Conservation (phyloP, 2,888 invertebrate genomes). For the Synanthedon tipuliformis region DNA sequence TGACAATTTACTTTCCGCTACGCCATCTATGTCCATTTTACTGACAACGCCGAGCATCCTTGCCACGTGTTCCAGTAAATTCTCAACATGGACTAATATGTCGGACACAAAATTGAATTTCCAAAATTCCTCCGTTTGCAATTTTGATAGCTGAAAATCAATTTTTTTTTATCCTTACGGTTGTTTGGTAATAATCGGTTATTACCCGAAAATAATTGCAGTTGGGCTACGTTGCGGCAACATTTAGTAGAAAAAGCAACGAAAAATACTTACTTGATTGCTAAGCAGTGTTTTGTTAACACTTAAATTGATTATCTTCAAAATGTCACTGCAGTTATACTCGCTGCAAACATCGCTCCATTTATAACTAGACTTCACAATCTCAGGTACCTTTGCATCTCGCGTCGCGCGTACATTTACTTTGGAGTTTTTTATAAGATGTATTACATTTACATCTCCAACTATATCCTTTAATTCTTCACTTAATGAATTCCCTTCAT, state of each 20-base stretch:
- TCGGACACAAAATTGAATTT: slow-evolving; percentile 54
- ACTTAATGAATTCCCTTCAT: slow-evolving; percentile 11
- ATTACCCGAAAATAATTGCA: too few relatives aligned
- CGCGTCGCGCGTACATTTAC: slow-evolving; percentile 38
- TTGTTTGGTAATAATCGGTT: too few relatives aligned
- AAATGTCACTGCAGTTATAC: slow-evolving; percentile 30
- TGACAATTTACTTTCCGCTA: slow-evolving; percentile 32
- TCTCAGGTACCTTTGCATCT: slow-evolving; percentile 5
- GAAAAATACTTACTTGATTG: slow-evolving; percentile 26
- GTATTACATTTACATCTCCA: slow-evolving; percentile 10
- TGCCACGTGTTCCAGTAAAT: slow-evolving; percentile 41
- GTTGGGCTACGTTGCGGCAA: too few relatives aligned
- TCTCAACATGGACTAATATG: slow-evolving; percentile 45
- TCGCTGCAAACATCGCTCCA: slow-evolving; percentile 28
- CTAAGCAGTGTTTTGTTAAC: slow-evolving; percentile 27
- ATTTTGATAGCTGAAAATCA: slow-evolving; percentile 31
- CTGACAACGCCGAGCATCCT: slow-evolving; percentile 56
- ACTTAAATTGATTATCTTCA: slow-evolving; percentile 15
- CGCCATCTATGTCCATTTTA: slow-evolving; percentile 39
- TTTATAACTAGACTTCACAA: slow-evolving; percentile 12
- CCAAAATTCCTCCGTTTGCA: slow-evolving; percentile 58
- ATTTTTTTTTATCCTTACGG: neutral
- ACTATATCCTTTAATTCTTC: slow-evolving; percentile 16
- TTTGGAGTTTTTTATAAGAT: slow-evolving; percentile 23
- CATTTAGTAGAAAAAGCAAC: too few relatives aligned